Conservation (phyloP, 1,140 invertebrate genomes). For the Drosophila insularis region DNA sequence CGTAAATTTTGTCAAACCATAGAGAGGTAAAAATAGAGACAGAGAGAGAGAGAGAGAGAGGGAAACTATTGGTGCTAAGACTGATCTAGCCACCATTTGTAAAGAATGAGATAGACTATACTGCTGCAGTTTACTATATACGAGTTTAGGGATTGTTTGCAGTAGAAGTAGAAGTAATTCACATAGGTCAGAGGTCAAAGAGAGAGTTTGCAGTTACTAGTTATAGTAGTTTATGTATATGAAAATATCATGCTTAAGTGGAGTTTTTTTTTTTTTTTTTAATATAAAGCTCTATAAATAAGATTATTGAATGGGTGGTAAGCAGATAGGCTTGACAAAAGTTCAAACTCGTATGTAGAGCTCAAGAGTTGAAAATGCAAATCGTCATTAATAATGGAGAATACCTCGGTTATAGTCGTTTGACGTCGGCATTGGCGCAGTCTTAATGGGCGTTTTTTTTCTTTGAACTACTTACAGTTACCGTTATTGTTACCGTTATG, state of each 20-base stretch:
- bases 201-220: background rate
- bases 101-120: background rate
- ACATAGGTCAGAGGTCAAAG: background rate
- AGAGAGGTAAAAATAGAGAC: background rate
- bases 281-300: background rate
- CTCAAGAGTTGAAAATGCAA: background rate
- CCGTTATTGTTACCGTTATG: slow-evolving; percentile 4
- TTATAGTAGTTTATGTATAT: background rate
- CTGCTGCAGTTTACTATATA: too few relatives aligned
- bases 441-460: background rate
- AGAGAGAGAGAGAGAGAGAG: background rate
- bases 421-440: background rate
- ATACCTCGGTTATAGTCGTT: background rate
- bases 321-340: background rate
- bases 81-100: background rate
- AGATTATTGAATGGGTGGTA: background rate
- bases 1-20: background rate
- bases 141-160: too few relatives aligned
- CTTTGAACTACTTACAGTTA: slow-evolving; percentile 46
- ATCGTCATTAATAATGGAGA: background rate
- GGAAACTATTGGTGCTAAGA: background rate
- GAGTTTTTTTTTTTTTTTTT: too few relatives aligned
- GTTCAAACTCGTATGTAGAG: background rate
- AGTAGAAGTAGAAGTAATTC: too few relatives aligned
- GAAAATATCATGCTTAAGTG: background rate